Percentiles rank a stretch among this genome's conserved stretches.
Conservation (phyloP, 2,797 vertebrate species). For the Pelochelys cantorii region DNA sequence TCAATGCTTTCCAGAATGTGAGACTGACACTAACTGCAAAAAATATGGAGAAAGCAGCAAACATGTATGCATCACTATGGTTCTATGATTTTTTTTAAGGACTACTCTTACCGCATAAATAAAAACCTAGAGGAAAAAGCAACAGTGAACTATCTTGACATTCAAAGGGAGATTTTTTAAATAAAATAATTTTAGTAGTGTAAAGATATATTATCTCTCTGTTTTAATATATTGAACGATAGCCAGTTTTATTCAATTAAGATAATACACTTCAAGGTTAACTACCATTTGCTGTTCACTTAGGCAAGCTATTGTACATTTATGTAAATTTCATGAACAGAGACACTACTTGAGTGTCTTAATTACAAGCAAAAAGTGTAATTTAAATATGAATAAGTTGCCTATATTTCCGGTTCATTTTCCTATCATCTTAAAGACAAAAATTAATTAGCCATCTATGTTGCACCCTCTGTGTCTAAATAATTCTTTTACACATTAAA, state of each 20-base stretch:
- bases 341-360: constrained; percentile 84
- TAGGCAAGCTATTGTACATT: constrained; percentile 85
- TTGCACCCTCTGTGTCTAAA: constrained; percentile 34
- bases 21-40: constrained; percentile 72
- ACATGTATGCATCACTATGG: constrained; percentile 69
- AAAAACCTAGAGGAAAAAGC: constrained; percentile 44
- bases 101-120: constrained; percentile 47
- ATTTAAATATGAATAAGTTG: constrained; percentile 87
- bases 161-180: constrained; percentile 28
- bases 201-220: constrained; percentile 72
- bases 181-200: constrained; percentile 61
- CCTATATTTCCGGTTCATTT: constrained; percentile 80
- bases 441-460: constrained; percentile 66
- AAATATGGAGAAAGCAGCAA: constrained; percentile 75
- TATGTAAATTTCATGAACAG: constrained; percentile 84
- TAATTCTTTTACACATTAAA: constrained; percentile 48
- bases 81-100: constrained; percentile 55
- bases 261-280: constrained; percentile 85
- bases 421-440: constrained; percentile 74
- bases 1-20: constrained; percentile 79
- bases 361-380: constrained; percentile 84
- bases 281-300: constrained; percentile 86
- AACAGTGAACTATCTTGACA: constrained; percentile 9
- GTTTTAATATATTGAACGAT: constrained; percentile 83
- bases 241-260: constrained; percentile 85